Conservation (phyloP, 1,140 invertebrate species). For the Hypsibius dujardini region DNA sequence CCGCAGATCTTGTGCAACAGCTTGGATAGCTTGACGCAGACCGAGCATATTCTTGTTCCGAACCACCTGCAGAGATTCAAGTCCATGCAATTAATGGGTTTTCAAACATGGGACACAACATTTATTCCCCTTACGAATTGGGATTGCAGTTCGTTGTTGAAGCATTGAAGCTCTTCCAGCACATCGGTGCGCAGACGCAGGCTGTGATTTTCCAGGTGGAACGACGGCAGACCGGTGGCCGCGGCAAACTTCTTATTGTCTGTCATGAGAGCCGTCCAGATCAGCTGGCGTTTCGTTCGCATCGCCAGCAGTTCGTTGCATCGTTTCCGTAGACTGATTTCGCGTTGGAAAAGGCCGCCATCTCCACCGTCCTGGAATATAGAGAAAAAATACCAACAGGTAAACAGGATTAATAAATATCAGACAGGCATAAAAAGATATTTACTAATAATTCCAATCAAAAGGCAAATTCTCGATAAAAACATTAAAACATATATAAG, state of each 20-base stretch:
- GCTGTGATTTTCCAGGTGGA: not conserved
- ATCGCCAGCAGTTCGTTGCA: not conserved
- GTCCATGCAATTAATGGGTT: too few relatives aligned
- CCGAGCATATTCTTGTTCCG: too few relatives aligned
- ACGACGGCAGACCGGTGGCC: not conserved
- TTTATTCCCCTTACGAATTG: not conserved
- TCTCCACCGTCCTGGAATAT: too few relatives aligned
- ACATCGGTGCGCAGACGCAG: not conserved
- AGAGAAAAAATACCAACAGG: too few relatives aligned
- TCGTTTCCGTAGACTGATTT: not conserved
- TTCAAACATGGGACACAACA: too few relatives aligned
- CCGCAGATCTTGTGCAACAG: too few relatives aligned
- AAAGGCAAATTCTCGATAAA: too few relatives aligned
- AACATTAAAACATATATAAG: too few relatives aligned
- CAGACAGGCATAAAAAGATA: too few relatives aligned
- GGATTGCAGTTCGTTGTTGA: not conserved
- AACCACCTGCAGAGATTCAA: too few relatives aligned
- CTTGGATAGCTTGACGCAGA: too few relatives aligned
- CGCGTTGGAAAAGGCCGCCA: not conserved
- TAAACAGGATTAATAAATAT: slow-evolving; percentile 19
- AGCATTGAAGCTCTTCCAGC: not conserved
- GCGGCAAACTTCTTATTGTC: not conserved
- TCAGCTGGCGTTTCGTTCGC: not conserved
- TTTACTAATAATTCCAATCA: too few relatives aligned
- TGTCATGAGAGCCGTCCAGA: not conserved